Evolutionary conservation across 2,113 vertebrate genomes (phyloP).

Genomic region (Trachemys scripta): DNA sequence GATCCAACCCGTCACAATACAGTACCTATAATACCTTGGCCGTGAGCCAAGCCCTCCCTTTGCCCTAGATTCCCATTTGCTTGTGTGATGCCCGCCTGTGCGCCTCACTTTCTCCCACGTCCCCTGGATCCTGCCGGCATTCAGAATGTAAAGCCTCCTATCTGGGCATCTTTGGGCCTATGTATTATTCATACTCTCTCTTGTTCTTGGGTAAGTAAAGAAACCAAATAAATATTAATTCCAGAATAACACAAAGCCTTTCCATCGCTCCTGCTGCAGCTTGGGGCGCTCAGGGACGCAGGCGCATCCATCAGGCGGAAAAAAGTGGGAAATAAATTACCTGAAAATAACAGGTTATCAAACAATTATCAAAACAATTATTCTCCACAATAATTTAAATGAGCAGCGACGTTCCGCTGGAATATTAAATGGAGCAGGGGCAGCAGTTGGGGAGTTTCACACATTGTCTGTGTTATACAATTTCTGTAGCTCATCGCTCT

Average conservation of each 20-base stretch:
- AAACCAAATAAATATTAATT: slow-evolving; percentile 70
- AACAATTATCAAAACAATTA: not conserved
- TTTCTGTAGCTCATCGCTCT: not conserved
- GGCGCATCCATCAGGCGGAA: not conserved
- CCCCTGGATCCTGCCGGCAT: not conserved
- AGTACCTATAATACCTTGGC: not conserved
- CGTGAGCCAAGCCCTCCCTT: not conserved
- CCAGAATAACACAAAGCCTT: slow-evolving; percentile 40
- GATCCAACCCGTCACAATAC: no score
- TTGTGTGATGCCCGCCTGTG: not conserved
- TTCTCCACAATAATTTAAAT: not conserved
- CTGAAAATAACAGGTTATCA: not conserved
- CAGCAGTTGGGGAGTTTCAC: not conserved
- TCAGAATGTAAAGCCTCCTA: not conserved
- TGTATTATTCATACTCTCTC: slow-evolving; percentile 54
- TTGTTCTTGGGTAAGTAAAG: slow-evolving; percentile 14
- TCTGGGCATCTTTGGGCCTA: not conserved
- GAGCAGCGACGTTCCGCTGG: not conserved
- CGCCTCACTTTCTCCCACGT: not conserved
- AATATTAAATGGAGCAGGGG: not conserved
- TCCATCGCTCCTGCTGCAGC: not conserved
- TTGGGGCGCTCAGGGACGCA: not conserved
- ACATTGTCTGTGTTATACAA: not conserved
- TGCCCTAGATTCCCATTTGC: not conserved
- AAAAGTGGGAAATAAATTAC: slow-evolving; percentile 6